Percentiles rank a stretch among this genome's conserved stretches.
Evolutionary conservation across 2,888 invertebrate species (phyloP).

Genomic region (Oasisia sp.): DNA sequence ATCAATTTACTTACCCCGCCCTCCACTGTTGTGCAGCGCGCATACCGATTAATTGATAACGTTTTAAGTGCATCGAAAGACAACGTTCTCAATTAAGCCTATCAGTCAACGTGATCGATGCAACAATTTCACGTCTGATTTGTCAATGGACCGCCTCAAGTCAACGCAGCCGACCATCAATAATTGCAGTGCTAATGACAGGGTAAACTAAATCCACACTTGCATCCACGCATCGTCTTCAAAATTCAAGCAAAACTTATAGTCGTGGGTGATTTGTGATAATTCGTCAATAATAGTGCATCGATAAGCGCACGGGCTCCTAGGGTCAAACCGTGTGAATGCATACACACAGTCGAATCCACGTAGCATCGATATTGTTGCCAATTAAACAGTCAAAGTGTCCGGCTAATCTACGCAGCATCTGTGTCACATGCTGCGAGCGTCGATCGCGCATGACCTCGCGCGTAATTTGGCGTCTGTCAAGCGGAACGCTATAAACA

Average conservation of each 20-base stretch:
- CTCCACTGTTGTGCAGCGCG: neutral
- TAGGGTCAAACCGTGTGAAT: neutral
- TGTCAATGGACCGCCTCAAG: neutral
- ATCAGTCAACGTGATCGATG: no score
- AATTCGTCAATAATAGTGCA: neutral
- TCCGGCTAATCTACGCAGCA: neutral
- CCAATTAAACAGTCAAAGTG: slow-evolving; percentile 17
- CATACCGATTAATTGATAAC: neutral
- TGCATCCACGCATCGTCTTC: neutral
- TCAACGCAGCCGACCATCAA: neutral
- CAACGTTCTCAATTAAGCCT: neutral
- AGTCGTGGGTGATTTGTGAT: neutral
- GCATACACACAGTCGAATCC: neutral
- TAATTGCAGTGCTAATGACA: neutral
- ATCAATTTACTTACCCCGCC: neutral
- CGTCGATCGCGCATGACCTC: neutral
- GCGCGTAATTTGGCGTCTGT: neutral
- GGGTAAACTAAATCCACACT: neutral
- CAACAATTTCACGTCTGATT: neutral
- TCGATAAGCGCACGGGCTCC: neutral
- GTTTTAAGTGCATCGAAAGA: neutral
- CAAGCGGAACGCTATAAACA: neutral
- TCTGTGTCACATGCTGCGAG: neutral
- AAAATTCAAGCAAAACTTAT: neutral
- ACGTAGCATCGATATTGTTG: neutral